phyloP scores from a whole-genome alignment of 2,888 invertebrate species.

The Onthophagus sagittarius region DNA sequence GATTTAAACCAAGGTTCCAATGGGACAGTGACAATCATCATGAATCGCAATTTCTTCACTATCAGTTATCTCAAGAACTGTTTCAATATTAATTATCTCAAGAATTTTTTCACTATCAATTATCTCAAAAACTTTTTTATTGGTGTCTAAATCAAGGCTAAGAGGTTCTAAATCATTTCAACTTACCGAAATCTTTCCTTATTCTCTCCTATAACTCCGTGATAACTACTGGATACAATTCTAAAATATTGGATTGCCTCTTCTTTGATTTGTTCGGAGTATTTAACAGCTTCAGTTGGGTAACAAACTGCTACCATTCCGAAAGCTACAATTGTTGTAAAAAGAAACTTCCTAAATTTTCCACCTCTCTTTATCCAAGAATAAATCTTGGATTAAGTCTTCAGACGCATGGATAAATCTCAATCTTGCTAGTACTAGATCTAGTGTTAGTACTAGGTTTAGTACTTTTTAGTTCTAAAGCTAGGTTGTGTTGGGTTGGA shows the following conservation, averaged over 20 bases:
- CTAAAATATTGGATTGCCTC: constrained; percentile 62
- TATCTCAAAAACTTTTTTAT: not conserved
- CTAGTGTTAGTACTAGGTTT: no score
- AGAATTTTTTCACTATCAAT: not conserved
- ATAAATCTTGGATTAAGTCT: no score
- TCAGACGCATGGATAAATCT: no score
- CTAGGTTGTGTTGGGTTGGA: no score
- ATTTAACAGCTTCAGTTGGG: constrained; percentile 62
- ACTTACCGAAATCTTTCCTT: constrained; percentile 8
- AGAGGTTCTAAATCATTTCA: constrained; percentile 12
- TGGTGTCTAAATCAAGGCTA: constrained; percentile 3
- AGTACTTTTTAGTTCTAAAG: no score
- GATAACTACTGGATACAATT: constrained; percentile 71
- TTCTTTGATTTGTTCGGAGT: constrained; percentile 53
- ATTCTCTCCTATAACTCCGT: constrained; percentile 58
- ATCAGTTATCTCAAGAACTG: no score
- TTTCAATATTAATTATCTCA: no score
- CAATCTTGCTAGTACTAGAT: no score
- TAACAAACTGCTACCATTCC: constrained; percentile 67
- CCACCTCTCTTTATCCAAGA: constrained; percentile 70
- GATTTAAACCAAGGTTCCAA: constrained; percentile 36
- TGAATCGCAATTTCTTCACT: constrained; percentile 28
- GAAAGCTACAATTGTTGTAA: constrained; percentile 62
- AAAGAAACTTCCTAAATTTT: constrained; percentile 60
- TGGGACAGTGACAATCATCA: constrained; percentile 37